Evolutionary conservation across 1,140 invertebrate species (phyloP).

Genomic region (Chrysopa pallens): DNA sequence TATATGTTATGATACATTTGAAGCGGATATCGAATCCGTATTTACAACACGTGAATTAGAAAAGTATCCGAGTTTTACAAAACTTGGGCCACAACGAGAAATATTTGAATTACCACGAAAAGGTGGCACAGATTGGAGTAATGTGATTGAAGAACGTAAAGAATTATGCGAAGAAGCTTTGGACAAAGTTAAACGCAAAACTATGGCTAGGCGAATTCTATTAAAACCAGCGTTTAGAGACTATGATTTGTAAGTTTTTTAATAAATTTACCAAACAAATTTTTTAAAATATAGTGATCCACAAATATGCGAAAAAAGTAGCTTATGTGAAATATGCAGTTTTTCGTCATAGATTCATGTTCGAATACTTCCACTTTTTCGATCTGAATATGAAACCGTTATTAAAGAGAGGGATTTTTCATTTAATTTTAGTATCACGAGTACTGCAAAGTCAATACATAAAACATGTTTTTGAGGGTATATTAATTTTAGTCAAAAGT

Average conservation of each 20-base stretch:
- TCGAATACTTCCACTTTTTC: too few species aligned
- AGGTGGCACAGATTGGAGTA: slow-evolving; percentile 29
- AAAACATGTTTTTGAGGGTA: too few species aligned
- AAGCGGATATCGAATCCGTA: slow-evolving; percentile 48
- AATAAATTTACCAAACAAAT: too few species aligned
- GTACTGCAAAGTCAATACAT: too few species aligned
- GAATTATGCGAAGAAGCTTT: slow-evolving; percentile 34
- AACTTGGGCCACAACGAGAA: slow-evolving; percentile 25
- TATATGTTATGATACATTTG: slow-evolving; percentile 49
- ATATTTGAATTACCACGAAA: slow-evolving; percentile 23
- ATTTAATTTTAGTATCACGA: too few species aligned
- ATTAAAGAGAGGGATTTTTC: too few species aligned
- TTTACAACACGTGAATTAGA: slow-evolving; percentile 48
- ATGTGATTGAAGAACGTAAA: slow-evolving; percentile 15
- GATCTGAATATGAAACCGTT: too few species aligned
- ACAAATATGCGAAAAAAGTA: too few species aligned
- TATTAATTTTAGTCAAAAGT: too few species aligned
- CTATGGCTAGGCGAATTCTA: slow-evolving; percentile 29
- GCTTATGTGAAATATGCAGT: too few species aligned
- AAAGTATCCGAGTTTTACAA: slow-evolving; percentile 31
- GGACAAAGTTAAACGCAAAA: slow-evolving; percentile 26
- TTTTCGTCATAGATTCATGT: too few species aligned
- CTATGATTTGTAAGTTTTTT: slow-evolving; percentile 36
- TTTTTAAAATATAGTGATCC: too few species aligned
- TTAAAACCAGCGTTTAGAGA: slow-evolving; percentile 43